Evolutionary conservation across 2,888 invertebrate genomes (phyloP), one percentile per base, ranked within the genome.

Genomic region (Pyrgus malvae): DNA sequence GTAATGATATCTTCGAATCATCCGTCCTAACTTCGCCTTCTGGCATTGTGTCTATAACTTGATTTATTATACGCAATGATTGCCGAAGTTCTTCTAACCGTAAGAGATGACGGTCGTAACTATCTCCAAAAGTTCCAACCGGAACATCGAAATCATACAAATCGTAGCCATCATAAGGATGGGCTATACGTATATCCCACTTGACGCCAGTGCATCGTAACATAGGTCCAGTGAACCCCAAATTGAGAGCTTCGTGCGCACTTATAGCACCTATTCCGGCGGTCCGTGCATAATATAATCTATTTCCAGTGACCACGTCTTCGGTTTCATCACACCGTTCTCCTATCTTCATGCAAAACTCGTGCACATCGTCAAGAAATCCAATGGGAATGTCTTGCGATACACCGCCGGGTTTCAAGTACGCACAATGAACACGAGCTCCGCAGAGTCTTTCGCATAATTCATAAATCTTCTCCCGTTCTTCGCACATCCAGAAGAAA

Each of bases 401-500:
- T 0, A 97, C 97, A 16, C 97, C 97, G 0, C 97, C 97, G 0
- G 96, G 95, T 21, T 96, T 90, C 45, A 96, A 90, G 72, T 97
- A 98, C 2, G 93, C 94, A 42, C 95, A 93, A 76, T 97, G 97
- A 91, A 98, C 92, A 33, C 97, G 91, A 44, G 96, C 94, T 0
- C 98, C 97, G 38, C 94, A 95, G 0, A 94, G 93, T 59, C 97
- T 90, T 76, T 98, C 97, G 70, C 94, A 96, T 63, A 96, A 92
- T 78, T 98, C 97, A 81, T 95, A 94, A 59, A 97, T 80, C 83
- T 97, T 97, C 81, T 97, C 97, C 44, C 96, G 91, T 80, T 96
- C 97, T 80, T 97, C 97, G 76, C 96, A 97, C 72, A 96, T 90
- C 97, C 97, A 98, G 80, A 98, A 97, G 70, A 97, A 94, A 0